Evolutionary conservation across 2,888 invertebrate species (phyloP).

Genomic region (Mactromeris polynyma): DNA sequence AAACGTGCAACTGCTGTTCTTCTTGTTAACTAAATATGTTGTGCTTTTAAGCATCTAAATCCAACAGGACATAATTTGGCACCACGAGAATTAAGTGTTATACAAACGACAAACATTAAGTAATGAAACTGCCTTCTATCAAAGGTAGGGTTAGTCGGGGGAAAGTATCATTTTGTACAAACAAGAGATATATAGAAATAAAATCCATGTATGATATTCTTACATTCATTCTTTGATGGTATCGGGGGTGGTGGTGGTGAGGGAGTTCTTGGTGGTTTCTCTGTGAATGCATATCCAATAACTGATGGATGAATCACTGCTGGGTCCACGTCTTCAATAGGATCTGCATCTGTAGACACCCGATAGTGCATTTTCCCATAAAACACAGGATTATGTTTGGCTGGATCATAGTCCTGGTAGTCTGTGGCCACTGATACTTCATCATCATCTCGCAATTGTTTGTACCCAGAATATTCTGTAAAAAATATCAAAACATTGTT

Average conservation of each 20-base stretch:
- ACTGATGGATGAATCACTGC: slow-evolving; percentile 84
- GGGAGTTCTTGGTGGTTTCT: slow-evolving; percentile 81
- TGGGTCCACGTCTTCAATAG: slow-evolving; percentile 82
- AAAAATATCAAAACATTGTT: slow-evolving; percentile 22
- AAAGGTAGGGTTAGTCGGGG: too few relatives aligned
- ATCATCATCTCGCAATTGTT: slow-evolving; percentile 80
- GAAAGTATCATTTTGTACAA: too few relatives aligned
- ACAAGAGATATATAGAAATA: too few relatives aligned
- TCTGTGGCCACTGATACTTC: slow-evolving; percentile 79
- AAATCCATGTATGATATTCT: slow-evolving; percentile 54
- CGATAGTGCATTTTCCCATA: slow-evolving; percentile 84
- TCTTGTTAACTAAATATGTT: too few relatives aligned
- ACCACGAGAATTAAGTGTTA: too few relatives aligned
- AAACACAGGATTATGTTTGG: slow-evolving; percentile 85
- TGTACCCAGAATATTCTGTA: slow-evolving; percentile 79
- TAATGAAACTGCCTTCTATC: too few relatives aligned
- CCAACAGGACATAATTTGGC: too few relatives aligned
- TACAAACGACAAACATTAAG: too few relatives aligned
- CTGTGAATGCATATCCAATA: slow-evolving; percentile 84
- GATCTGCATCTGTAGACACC: slow-evolving; percentile 76
- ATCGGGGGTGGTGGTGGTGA: slow-evolving; percentile 80
- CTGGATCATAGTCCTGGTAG: slow-evolving; percentile 84
- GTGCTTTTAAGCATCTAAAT: too few relatives aligned
- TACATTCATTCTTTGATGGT: slow-evolving; percentile 83
- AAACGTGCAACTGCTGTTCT: too few relatives aligned